Evolutionary conservation across 1,140 invertebrate genomes (phyloP).

Genomic region (Orchesella cincta): DNA sequence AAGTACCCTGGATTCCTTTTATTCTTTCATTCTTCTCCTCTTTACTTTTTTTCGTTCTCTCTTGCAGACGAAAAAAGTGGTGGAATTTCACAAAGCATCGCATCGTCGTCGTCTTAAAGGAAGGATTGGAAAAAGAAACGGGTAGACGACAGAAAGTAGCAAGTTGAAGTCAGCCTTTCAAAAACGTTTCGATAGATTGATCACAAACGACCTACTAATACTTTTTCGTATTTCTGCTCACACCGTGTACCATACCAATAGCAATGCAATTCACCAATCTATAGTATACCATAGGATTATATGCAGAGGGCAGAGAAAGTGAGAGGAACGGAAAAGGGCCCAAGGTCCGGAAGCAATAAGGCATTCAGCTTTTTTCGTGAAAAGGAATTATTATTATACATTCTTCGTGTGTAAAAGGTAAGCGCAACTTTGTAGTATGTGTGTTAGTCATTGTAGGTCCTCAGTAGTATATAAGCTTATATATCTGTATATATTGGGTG

Average conservation of each 20-base stretch:
- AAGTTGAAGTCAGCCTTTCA: background rate
- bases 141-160: background rate
- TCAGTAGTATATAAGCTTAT: too few species aligned
- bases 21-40: too few species aligned
- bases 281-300: background rate
- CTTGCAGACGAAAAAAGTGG: background rate
- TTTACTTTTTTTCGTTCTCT: background rate
- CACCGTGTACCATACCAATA: background rate
- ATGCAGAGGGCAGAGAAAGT: background rate
- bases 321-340: background rate
- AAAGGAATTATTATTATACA: slow-evolving; percentile 13
- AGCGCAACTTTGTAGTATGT: background rate
- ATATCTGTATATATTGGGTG: too few species aligned
- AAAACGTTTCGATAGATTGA: background rate
- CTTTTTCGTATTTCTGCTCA: background rate
- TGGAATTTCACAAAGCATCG: background rate
- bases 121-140: background rate
- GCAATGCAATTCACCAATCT: background rate
- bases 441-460: too few species aligned
- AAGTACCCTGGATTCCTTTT: too few species aligned
- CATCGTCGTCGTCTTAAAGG: background rate
- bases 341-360: slow-evolving; percentile 19
- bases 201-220: background rate
- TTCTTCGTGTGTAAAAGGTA: background rate
- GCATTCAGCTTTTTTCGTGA: background rate